These are phyloP conservation scores for Odocoileus hemionus DNA, from an alignment of 2,113 vertebrate species.

Conservation along the genomic window DNA sequence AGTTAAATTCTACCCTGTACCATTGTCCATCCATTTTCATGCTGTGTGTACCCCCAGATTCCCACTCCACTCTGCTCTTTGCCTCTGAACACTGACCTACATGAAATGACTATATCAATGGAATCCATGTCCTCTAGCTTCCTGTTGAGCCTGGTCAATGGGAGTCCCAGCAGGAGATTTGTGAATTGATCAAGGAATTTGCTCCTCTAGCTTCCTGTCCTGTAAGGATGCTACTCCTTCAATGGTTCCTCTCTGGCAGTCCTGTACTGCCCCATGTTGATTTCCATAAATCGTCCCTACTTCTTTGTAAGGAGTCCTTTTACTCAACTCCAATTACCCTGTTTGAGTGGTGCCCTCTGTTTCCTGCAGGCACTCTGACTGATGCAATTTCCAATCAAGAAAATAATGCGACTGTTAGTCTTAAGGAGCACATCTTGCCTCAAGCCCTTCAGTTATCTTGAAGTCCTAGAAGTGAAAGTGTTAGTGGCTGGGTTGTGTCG, in stretches of 20 bases:
- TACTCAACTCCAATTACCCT: conserved; percentile 23
- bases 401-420: conserved; percentile 45
- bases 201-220: neutral
- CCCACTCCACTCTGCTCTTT: neutral
- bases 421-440: neutral
- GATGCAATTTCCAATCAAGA: conserved; percentile 58
- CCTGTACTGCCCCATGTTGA: neutral
- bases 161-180: neutral
- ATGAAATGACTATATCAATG: neutral
- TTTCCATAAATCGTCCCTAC: neutral
- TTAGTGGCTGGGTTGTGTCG: neutral
- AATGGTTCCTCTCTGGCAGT: neutral
- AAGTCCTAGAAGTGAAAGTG: neutral
- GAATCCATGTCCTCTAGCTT: neutral
- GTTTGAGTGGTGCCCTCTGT: conserved; percentile 30
- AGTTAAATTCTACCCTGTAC: neutral
- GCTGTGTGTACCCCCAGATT: neutral
- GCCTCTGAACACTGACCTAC: neutral
- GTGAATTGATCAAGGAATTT: neutral
- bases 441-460: neutral
- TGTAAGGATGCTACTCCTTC: neutral
- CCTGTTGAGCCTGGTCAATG: neutral
- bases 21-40: neutral
- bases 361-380: conserved; percentile 21
- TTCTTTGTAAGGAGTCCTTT: conserved; percentile 13